Evolutionary conservation across 2,797 vertebrate genomes (phyloP), one percentile per base, ranked within the genome.

Genomic region (Sorex maritimensis): DNA sequence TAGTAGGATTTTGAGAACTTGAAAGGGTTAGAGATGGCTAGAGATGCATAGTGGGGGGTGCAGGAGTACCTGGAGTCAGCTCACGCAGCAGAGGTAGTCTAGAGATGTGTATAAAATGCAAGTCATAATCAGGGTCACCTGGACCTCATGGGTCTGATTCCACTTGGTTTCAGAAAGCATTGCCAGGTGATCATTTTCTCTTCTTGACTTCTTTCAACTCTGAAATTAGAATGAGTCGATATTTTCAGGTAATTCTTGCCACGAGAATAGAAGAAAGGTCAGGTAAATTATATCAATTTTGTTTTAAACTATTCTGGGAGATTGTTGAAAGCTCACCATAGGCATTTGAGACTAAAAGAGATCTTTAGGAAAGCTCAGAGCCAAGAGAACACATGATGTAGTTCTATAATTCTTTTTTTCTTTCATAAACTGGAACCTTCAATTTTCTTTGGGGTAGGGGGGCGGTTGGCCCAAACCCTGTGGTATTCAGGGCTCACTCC

Each of bases 1-100:
- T 65, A 44, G n/a, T 73, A 65, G 92, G 61, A 86, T 72, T 81
- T 58, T 80, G 72, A 81, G 55, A 74, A 87, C 21, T 9, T 17
- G 14, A 81, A 84, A 90, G 28, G 49, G 84, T 78, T 77, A 86
- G 26, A 41, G 30, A 5, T 75, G 49, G 11, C 44, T 44, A 65
- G 49, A 90, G 14, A 4, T 69, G 17, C 38, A 28, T 80, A 49
- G 17, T 4, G 58, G 69, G 44, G 23, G 6, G 12, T 77, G 0
- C 28, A 19, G 13, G 14, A 8, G 46, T 75, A 12, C 30, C 21
- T 63, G 3, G 6, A 6, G 5, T 72, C 4, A n/a, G 14, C 38
- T 81, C 9, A 3, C 26, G 65, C 10, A 28, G 65, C 65, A 67
- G 65, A 73, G 55, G n/a, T 52, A 61, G 55, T 93, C 41, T 67